These are phyloP conservation scores for Colletes collaris DNA, from an alignment of 2,888 invertebrate genomes.

Conservation along the genomic window DNA sequence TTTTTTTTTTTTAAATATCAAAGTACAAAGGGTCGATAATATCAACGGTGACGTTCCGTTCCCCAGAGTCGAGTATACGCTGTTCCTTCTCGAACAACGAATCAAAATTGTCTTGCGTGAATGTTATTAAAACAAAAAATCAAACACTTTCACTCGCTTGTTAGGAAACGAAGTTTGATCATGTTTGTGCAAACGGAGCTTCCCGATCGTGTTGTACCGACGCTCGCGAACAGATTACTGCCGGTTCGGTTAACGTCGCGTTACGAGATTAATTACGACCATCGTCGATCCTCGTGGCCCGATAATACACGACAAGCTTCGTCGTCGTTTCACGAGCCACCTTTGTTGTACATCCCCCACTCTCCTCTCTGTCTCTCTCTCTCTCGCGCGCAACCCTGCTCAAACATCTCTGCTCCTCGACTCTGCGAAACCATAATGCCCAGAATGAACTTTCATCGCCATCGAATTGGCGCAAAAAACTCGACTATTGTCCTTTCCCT, in stretches of 20 bases:
- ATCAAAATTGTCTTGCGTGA: too few species aligned
- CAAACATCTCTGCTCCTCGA: too few species aligned
- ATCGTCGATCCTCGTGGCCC: conserved; percentile 38
- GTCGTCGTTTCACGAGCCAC: conserved; percentile 19
- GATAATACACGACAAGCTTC: conserved; percentile 37
- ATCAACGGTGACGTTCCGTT: too few species aligned
- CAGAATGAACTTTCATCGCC: conserved; percentile 37
- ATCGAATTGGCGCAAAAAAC: conserved; percentile 1
- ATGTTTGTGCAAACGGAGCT: too few species aligned
- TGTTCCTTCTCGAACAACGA: too few species aligned
- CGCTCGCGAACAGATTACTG: conserved; percentile 54
- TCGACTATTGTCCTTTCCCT: conserved; percentile 1
- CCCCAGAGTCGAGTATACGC: too few species aligned
- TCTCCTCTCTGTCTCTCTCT: background rate
- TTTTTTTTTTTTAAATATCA: too few species aligned
- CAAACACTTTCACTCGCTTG: too few species aligned
- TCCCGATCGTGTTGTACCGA: too few species aligned
- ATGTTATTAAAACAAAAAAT: too few species aligned
- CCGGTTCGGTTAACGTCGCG: conserved; percentile 63
- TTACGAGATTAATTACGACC: conserved; percentile 59
- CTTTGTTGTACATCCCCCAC: background rate
- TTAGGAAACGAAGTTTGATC: too few species aligned
- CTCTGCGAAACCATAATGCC: conserved; percentile 47
- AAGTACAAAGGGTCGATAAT: too few species aligned
- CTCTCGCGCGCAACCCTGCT: background rate